These are phyloP conservation scores for Danio albolineatus DNA, from an alignment of 2,797 vertebrate genomes.

Conservation along the genomic window DNA sequence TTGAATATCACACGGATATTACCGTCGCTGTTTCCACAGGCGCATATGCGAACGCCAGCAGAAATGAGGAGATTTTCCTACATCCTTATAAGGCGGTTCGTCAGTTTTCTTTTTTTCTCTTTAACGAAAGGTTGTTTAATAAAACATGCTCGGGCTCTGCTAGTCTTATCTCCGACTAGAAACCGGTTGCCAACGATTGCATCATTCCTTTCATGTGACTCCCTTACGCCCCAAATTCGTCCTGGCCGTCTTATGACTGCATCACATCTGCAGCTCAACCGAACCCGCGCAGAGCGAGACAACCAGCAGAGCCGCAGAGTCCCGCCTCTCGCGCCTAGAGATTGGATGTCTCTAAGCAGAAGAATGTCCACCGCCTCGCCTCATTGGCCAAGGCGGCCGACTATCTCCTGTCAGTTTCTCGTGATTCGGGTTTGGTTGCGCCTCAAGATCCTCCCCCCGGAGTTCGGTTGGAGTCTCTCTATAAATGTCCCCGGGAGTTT, in stretches of 20 bases:
- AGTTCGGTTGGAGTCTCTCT: conserved; percentile 79
- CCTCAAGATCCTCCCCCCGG: conserved; percentile 62
- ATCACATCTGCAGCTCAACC: conserved; percentile 83
- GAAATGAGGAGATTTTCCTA: conserved; percentile 73
- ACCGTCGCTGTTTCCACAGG: conserved; percentile 46
- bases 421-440: conserved; percentile 58
- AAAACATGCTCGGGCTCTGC: conserved; percentile 88
- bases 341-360: conserved; percentile 86
- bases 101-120: conserved; percentile 79
- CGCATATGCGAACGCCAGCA: conserved; percentile 68
- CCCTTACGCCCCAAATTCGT: conserved; percentile 89
- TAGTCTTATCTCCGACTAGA: conserved; percentile 88
- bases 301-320: conserved; percentile 49
- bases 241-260: conserved; percentile 88
- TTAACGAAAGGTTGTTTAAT: conserved; percentile 86
- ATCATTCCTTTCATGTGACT: conserved; percentile 92
- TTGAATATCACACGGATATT: conserved; percentile 35
- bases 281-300: conserved; percentile 74
- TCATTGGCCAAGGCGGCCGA: conserved; percentile 58
- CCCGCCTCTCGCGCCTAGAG: conserved; percentile 21
- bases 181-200: conserved; percentile 89
- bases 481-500: conserved; percentile 87
- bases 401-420: conserved; percentile 20
- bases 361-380: conserved; percentile 59
- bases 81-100: conserved; percentile 80